These are phyloP conservation scores for Archegozetes longisetosus DNA, from an alignment of 1,140 invertebrate species.

Conservation along the genomic window DNA sequence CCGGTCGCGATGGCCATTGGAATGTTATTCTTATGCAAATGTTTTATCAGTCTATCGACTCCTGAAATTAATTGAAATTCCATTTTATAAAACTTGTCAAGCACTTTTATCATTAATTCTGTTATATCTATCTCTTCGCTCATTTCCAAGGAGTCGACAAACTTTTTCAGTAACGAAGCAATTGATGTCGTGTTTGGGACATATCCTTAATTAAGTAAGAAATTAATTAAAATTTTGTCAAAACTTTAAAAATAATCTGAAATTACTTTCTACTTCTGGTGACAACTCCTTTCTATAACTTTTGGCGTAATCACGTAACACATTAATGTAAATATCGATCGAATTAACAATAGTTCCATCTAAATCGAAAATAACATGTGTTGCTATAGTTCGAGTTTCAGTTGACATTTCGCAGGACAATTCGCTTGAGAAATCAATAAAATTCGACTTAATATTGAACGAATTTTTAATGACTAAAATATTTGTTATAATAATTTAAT, in stretches of 20 bases:
- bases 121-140: neutral
- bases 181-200: conserved; percentile 1
- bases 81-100: neutral
- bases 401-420: no score
- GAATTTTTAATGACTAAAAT: no score
- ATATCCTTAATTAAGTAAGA: no score
- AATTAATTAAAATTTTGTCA: no score
- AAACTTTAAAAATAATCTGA: no score
- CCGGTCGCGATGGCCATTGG: conserved; percentile 14
- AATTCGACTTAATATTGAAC: no score
- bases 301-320: neutral
- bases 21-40: conserved; percentile 10
- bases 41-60: conserved; percentile 9
- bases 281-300: no score
- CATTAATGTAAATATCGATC: neutral
- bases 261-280: no score
- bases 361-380: conserved; percentile 18
- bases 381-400: no score
- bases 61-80: conserved; percentile 11
- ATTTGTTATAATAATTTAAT: no score
- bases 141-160: neutral
- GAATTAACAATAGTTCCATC: conserved; percentile 45
- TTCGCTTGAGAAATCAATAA: no score
- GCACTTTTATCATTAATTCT: neutral
- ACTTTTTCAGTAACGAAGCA: neutral